Conservation (phyloP, 2,797 vertebrate species). For the Arnoldichthys spilopterus region DNA sequence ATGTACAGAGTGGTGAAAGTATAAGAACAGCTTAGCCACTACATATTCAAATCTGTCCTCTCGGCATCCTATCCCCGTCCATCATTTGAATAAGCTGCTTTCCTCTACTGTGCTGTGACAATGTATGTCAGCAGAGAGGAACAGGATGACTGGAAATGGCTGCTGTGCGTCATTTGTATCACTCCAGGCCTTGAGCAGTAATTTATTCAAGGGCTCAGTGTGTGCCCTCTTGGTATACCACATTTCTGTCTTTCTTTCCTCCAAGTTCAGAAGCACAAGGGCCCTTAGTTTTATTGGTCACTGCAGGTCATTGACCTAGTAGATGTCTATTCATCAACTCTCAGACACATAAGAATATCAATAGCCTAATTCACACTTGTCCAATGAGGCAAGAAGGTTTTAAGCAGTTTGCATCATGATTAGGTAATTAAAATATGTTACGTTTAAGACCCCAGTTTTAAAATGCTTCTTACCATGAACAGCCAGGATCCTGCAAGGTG, state of each 20-base stretch:
- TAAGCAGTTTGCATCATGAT: too few species aligned
- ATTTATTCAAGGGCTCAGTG: slow-evolving; percentile 58
- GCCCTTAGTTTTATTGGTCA: slow-evolving; percentile 38
- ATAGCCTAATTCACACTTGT: neutral
- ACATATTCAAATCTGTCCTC: slow-evolving; percentile 46
- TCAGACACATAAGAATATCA: neutral
- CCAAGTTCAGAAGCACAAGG: slow-evolving; percentile 43
- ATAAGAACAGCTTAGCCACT: slow-evolving; percentile 38
- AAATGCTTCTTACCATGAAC: too few species aligned
- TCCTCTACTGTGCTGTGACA: slow-evolving; percentile 44
- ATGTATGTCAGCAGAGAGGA: slow-evolving; percentile 34
- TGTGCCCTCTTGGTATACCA: slow-evolving; percentile 49
- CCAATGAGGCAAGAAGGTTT: neutral
- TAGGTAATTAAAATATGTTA: too few species aligned
- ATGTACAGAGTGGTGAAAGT: slow-evolving; percentile 34
- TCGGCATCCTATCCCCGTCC: slow-evolving; percentile 41
- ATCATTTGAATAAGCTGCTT: slow-evolving; percentile 56
- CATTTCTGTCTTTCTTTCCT: slow-evolving; percentile 39
- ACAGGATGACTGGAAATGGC: slow-evolving; percentile 47
- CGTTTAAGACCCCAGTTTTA: too few species aligned
- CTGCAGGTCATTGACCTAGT: slow-evolving; percentile 32
- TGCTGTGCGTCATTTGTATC: slow-evolving; percentile 50
- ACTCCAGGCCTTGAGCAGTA: slow-evolving; percentile 41
- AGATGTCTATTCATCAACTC: slow-evolving; percentile 29
- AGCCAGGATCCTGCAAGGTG: too few species aligned